phyloP scores from a whole-genome alignment of 2,797 vertebrate genomes.

The Hoplostethus atlanticus region DNA sequence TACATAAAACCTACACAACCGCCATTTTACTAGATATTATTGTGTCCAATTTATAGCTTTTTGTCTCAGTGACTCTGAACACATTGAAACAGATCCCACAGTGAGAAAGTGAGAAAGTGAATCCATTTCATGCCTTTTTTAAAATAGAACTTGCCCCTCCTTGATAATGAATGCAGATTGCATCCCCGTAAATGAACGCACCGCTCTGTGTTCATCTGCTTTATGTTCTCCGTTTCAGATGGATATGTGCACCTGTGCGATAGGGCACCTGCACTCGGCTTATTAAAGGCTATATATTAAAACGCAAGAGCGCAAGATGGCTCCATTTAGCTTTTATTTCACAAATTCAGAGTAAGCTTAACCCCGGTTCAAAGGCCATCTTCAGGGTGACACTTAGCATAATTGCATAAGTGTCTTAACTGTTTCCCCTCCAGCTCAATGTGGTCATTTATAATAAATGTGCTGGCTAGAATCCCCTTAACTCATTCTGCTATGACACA shows the following conservation, averaged over 20 bases:
- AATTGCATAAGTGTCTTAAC: constrained; percentile 89
- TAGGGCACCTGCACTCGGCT: constrained; percentile 82
- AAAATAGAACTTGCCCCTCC: constrained; percentile 65
- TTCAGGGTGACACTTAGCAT: constrained; percentile 88
- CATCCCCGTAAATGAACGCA: constrained; percentile 76
- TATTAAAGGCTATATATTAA: constrained; percentile 88
- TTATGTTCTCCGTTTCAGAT: constrained; percentile 83
- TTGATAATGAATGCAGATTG: constrained; percentile 82
- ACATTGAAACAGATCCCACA: constrained; percentile 29
- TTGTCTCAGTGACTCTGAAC: constrained; percentile 13
- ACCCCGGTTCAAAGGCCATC: constrained; percentile 85
- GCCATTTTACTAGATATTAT: constrained; percentile 14
- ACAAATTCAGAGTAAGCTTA: constrained; percentile 86
- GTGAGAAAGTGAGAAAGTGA: constrained; percentile 61
- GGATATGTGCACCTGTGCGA: constrained; percentile 79
- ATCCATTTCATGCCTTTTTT: constrained; percentile 63
- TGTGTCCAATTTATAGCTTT: constrained; percentile 20
- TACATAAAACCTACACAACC: constrained; percentile 34
- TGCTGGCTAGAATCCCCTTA: constrained; percentile 74
- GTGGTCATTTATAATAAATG: constrained; percentile 86
- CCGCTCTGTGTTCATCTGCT: constrained; percentile 78
- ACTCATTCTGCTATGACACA: constrained; percentile 81
- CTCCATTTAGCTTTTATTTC: constrained; percentile 88
- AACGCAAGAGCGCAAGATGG: constrained; percentile 77
- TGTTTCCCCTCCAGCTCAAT: constrained; percentile 83